These are phyloP conservation scores for Thyatira batis DNA, from an alignment of 2,888 invertebrate genomes.

Conservation along the genomic window DNA sequence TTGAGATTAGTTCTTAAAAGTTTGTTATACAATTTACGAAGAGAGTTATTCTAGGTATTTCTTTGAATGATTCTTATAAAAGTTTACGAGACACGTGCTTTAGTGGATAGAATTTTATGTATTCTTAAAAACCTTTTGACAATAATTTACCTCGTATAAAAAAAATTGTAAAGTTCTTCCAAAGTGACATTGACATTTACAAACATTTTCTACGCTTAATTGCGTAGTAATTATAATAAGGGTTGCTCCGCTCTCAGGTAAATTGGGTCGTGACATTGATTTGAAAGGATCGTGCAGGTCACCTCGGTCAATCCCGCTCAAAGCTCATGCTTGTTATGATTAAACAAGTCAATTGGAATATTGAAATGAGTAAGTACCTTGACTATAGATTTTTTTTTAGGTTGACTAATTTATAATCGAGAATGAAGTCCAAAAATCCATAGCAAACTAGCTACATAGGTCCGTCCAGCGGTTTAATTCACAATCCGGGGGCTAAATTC, in stretches of 20 bases:
- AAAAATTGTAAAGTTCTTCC: too few relatives aligned
- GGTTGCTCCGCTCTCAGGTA: neutral
- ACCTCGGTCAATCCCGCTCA: neutral
- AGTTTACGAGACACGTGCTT: neutral
- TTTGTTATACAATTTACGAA: neutral
- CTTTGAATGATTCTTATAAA: neutral
- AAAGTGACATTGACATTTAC: neutral
- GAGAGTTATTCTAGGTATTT: neutral
- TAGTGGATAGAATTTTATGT: too few relatives aligned
- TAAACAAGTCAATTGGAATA: slow-evolving; percentile 1
- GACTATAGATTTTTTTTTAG: too few relatives aligned
- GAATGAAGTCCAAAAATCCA: too few relatives aligned
- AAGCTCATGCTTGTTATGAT: neutral
- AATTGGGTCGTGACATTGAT: slow-evolving; percentile 3
- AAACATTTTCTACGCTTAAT: neutral
- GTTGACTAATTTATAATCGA: too few relatives aligned
- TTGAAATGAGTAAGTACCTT: too few relatives aligned
- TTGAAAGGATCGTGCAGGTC: slow-evolving; percentile 1
- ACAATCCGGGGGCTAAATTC: too few relatives aligned
- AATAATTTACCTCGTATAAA: neutral
- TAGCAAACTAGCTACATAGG: too few relatives aligned
- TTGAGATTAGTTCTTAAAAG: neutral
- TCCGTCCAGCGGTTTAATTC: too few relatives aligned
- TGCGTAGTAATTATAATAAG: neutral
- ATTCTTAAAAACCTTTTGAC: too few relatives aligned